Evolutionary conservation across 2,113 vertebrate species (phyloP), one percentile per base, ranked within the genome.

Genomic region (Ammodytes marinus): DNA sequence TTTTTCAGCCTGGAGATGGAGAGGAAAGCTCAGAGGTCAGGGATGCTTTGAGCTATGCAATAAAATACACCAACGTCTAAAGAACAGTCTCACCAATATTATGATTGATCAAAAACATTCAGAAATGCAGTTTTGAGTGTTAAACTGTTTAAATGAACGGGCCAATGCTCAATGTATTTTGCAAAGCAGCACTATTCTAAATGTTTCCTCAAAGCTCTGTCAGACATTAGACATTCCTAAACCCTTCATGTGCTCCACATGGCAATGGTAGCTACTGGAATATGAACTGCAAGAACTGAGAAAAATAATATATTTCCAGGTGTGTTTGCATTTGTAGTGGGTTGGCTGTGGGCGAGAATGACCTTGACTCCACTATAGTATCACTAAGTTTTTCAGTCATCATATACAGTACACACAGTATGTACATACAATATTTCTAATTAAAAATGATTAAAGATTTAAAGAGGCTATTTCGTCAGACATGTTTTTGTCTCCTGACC

Each of bases 1-100:
- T 27, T 47, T 87, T 19, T 92, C 85, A 52, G 61, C 66, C 92
- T 92, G 83, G 8, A 71, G 55, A 61, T 0, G 17, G 43, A 27
- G 42, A 4, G 4, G 40, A 52, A 55, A 54, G n/a, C 37, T 8
- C 19, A n/a, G 4, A 52, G 35, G 19, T 13, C 4, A 27, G 35
- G 11, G 19, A 15, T 19, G n/a, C 7, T 27, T 52, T 27, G 10
- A 49, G 57, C 10, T 8, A 43, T 11, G 2, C 37, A 40, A 42
- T 19, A 52, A 11, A 40, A 3, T 13, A 27, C 14, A 54, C 9
- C 35, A 1, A 43, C 7, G 4, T 13, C n/a, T 11, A 63, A 45
- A 10, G 12, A 46, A 12, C 12, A 13, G 52, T 12, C 55, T 15
- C 19, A 12, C 2, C 54, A 39, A n/a, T 39, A 6, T 39, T 50